phyloP scores from a whole-genome alignment of 92 coral and sea anemone genomes.

The Muricea muricata region DNA sequence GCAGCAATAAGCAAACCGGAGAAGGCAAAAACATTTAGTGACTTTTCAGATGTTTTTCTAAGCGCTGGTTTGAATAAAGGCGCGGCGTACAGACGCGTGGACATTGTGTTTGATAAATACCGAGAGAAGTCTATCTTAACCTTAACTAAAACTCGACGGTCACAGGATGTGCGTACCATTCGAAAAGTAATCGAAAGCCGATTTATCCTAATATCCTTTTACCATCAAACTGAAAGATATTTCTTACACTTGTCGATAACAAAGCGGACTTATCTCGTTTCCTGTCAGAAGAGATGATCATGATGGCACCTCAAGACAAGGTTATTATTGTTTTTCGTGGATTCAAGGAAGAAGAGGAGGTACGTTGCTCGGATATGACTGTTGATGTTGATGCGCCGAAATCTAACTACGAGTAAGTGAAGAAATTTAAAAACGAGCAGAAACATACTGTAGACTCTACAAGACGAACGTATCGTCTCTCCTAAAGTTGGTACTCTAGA shows the following conservation, averaged over 20 bases:
- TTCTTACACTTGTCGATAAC: not conserved
- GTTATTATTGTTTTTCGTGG: constrained; percentile 13
- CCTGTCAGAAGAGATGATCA: constrained; percentile 6
- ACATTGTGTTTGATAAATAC: not conserved
- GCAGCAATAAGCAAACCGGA: not conserved
- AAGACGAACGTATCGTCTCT: constrained; percentile 29
- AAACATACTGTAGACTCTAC: constrained; percentile 46
- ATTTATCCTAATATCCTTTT: not conserved
- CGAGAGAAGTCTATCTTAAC: not conserved
- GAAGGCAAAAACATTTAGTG: not conserved
- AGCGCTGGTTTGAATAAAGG: not conserved
- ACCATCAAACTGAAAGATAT: not conserved
- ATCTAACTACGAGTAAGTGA: not conserved
- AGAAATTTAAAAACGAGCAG: constrained; percentile 5
- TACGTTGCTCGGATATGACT: constrained; percentile 6
- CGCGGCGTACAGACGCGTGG: not conserved
- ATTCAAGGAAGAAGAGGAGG: not conserved
- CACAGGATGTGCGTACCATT: not conserved
- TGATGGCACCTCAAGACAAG: not conserved
- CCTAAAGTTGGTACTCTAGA: constrained; percentile 29
- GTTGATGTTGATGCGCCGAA: constrained; percentile 4
- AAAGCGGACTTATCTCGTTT: not conserved
- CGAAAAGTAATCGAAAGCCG: not conserved
- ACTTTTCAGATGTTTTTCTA: not conserved
- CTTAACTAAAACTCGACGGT: not conserved